phyloP scores from a whole-genome alignment of 2,113 vertebrate species.

The Bothrops jararaca region DNA sequence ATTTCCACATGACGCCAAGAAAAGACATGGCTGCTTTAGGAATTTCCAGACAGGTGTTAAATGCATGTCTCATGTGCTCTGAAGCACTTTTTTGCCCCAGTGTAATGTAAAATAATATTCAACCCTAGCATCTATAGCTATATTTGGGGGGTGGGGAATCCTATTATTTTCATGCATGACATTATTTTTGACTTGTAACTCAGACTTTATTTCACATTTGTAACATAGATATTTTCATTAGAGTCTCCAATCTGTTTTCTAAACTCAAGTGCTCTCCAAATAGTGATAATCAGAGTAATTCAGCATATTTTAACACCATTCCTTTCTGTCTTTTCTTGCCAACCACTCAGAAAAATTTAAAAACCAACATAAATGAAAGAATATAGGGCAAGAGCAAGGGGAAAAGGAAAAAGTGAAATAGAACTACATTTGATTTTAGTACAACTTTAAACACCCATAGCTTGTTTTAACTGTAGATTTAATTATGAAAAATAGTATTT shows the following conservation, averaged over 20 bases:
- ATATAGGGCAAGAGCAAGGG: neutral
- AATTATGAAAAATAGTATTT: slow-evolving; percentile 1
- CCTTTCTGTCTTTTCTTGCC: neutral
- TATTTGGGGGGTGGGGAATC: neutral
- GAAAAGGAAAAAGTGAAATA: neutral
- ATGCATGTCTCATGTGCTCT: neutral
- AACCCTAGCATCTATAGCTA: neutral
- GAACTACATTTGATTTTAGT: slow-evolving; percentile 3
- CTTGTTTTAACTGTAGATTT: slow-evolving; percentile 5
- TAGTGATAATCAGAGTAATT: neutral
- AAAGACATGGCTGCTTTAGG: neutral
- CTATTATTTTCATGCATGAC: neutral
- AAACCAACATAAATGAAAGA: neutral
- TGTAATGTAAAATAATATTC: neutral
- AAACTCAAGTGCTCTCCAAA: slow-evolving; percentile 7
- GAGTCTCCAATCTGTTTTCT: neutral
- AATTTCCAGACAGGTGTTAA: neutral
- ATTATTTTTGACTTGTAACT: neutral
- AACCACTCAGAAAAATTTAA: slow-evolving; percentile 11
- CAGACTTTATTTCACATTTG: neutral
- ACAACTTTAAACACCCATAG: slow-evolving; percentile 9
- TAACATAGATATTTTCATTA: neutral
- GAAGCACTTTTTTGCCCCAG: neutral
- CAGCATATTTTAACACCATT: slow-evolving; percentile 1
- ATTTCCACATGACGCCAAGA: neutral